phyloP scores from a whole-genome alignment of 2,888 invertebrate genomes.

The Lepidocyrtoides sp. region DNA sequence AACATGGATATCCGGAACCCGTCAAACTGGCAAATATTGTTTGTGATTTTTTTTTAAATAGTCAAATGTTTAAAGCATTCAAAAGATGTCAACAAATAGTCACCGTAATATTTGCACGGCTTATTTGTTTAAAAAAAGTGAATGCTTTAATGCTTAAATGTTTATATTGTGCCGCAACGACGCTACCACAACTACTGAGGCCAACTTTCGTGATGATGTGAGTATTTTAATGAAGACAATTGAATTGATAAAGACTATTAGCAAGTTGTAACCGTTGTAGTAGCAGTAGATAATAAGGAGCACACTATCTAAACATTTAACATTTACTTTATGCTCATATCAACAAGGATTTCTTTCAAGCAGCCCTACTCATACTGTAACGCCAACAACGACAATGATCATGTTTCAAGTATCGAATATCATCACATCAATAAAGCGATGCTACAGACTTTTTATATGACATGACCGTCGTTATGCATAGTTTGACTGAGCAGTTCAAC shows the following conservation, averaged over 20 bases:
- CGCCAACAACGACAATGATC: not conserved
- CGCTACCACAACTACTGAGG: slow-evolving; percentile 14
- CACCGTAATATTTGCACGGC: slow-evolving; percentile 76
- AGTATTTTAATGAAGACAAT: slow-evolving; percentile 41
- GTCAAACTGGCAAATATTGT: no score
- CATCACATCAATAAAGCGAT: not conserved
- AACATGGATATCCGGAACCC: no score
- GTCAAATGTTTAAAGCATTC: not conserved
- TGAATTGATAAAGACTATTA: slow-evolving; percentile 33
- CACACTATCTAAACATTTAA: not conserved
- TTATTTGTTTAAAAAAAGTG: slow-evolving; percentile 84
- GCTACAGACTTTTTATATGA: not conserved
- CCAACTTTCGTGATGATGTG: not conserved
- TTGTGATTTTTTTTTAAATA: no score
- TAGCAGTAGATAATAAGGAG: not conserved
- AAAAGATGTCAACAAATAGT: slow-evolving; percentile 81
- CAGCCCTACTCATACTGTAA: not conserved
- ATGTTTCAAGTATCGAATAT: slow-evolving; percentile 4
- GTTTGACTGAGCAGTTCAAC: not conserved
- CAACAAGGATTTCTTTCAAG: slow-evolving; percentile 31
- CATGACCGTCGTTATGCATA: slow-evolving; percentile 7
- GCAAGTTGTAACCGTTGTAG: slow-evolving; percentile 6
- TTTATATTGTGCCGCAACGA: slow-evolving; percentile 14
- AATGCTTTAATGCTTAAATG: slow-evolving; percentile 71
- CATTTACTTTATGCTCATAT: not conserved